A percentile compares a stretch with the other conserved stretches of the same genome.
Conservation (phyloP, 2,888 invertebrate species). For the Lymantria dispar region DNA sequence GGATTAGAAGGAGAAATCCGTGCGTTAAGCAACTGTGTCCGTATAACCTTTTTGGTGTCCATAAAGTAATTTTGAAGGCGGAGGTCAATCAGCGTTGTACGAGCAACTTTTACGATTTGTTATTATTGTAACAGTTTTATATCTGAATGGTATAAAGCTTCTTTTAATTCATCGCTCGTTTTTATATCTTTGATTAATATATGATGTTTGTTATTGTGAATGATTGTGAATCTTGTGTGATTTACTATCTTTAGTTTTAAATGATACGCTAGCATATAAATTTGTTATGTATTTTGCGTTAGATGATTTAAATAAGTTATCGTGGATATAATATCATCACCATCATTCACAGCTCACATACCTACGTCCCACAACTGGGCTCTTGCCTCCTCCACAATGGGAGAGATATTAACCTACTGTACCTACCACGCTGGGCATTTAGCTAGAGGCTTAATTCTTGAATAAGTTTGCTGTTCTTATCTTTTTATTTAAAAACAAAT, state of each 20-base stretch:
- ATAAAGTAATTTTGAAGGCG: constrained; percentile 38
- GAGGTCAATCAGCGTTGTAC: constrained; percentile 65
- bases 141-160: constrained; percentile 42
- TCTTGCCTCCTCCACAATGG: too few relatives aligned
- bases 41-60: constrained; percentile 10
- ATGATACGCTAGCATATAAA: background rate
- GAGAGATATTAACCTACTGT: too few relatives aligned
- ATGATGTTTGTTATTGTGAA: background rate
- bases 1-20: constrained; percentile 64
- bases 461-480: too few relatives aligned
- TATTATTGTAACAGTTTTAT: constrained; percentile 66
- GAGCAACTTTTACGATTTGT: constrained; percentile 69
- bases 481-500: too few relatives aligned
- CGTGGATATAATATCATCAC: background rate
- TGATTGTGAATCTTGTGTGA: background rate
- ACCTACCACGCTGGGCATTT: too few relatives aligned
- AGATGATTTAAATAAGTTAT: background rate
- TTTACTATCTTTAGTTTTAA: background rate
- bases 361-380: too few relatives aligned
- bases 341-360: too few relatives aligned
- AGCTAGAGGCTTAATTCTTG: too few relatives aligned
- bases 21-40: constrained; percentile 56
- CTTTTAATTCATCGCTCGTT: constrained; percentile 26
- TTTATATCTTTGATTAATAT: constrained; percentile 16
- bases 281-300: background rate